Evolutionary conservation across 2,888 invertebrate genomes (phyloP).

Genomic region (Cotesia congregata): DNA sequence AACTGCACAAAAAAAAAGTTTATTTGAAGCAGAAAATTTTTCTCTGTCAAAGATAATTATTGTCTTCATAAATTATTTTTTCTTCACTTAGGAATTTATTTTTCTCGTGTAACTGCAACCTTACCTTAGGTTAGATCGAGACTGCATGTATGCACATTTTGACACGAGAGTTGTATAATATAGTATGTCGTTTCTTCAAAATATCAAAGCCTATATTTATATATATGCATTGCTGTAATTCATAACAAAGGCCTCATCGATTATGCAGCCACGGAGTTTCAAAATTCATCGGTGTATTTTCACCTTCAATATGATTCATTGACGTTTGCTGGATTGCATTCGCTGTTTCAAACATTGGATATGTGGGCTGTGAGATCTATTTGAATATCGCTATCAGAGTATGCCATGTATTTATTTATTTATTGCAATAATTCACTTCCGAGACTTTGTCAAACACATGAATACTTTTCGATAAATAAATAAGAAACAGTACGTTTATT

Average conservation of each 20-base stretch:
- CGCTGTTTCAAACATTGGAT: background rate
- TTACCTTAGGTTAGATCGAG: too few relatives aligned
- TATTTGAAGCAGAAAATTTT: too few relatives aligned
- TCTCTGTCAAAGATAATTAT: too few relatives aligned
- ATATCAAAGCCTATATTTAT: background rate
- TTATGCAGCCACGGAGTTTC: conserved; percentile 10
- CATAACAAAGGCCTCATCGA: conserved; percentile 28
- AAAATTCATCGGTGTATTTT: background rate
- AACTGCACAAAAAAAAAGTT: too few relatives aligned
- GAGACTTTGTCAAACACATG: background rate
- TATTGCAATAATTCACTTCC: conserved; percentile 9
- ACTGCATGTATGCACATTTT: too few relatives aligned
- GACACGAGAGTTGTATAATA: background rate
- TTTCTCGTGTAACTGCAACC: too few relatives aligned
- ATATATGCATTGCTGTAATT: conserved; percentile 32
- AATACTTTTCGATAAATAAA: background rate
- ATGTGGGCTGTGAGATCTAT: background rate
- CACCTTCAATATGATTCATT: conserved; percentile 11
- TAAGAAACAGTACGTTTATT: background rate
- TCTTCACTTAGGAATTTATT: too few relatives aligned
- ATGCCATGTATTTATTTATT: background rate
- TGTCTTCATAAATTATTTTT: too few relatives aligned
- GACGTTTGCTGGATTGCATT: background rate
- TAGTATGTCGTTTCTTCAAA: background rate
- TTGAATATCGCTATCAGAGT: background rate